Evolutionary conservation across 1,140 invertebrate genomes (phyloP).

Genomic region (Chelonus insularis): DNA sequence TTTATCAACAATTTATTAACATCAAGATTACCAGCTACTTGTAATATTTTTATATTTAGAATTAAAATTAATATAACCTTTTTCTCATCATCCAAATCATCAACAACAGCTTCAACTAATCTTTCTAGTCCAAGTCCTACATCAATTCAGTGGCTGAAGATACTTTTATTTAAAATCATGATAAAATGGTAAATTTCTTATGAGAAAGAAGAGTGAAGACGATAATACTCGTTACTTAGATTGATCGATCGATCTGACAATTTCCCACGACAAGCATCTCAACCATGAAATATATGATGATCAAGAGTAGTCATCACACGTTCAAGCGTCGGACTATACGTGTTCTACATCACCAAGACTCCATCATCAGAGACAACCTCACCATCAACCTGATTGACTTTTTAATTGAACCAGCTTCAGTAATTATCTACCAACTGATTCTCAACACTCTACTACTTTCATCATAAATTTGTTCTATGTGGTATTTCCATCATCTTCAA

Average conservation of each 20-base stretch:
- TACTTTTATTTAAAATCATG: no score
- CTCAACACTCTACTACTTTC: neutral
- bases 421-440: slow-evolving; percentile 32
- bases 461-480: neutral
- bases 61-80: neutral
- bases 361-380: no score
- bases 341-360: slow-evolving; percentile 4
- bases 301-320: neutral
- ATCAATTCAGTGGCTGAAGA: no score
- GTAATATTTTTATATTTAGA: neutral
- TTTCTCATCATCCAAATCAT: neutral
- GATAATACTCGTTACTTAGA: neutral
- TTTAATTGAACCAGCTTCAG: slow-evolving; percentile 48
- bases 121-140: no score
- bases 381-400: slow-evolving; percentile 46
- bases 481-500: no score
- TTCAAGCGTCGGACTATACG: neutral
- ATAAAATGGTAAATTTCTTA: no score
- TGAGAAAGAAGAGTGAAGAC: neutral
- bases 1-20: neutral
- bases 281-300: neutral
- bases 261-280: neutral
- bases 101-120: neutral
- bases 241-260: slow-evolving; percentile 1
- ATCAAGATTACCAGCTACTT: no score